Evolutionary conservation across 2,797 vertebrate genomes (phyloP).

Genomic region (Poliocrania exsul): DNA sequence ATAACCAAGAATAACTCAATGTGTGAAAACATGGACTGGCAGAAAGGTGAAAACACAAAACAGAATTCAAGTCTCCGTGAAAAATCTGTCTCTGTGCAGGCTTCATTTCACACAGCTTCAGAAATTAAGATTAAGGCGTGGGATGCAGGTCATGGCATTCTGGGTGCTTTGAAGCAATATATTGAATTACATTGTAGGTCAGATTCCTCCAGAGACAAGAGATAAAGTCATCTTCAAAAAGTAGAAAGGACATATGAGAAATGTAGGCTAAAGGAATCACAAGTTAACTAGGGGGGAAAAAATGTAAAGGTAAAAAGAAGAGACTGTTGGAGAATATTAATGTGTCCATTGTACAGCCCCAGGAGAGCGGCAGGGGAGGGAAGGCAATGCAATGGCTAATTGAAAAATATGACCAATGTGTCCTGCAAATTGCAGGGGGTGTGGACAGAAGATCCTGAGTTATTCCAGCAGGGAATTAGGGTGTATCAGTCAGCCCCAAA

Average conservation of each 20-base stretch:
- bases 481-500: not conserved
- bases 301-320: not conserved
- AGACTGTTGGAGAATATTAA: not conserved
- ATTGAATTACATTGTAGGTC: not conserved
- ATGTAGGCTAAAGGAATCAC: not conserved
- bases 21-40: not conserved
- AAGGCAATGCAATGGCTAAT: not conserved
- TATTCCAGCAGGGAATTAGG: not conserved
- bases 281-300: not conserved
- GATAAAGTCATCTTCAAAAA: not conserved
- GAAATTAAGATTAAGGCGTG: not conserved
- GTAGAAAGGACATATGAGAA: not conserved
- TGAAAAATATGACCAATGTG: accelerated
- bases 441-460: not conserved
- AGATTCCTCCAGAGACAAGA: not conserved
- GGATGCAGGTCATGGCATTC: not conserved
- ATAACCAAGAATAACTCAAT: not conserved
- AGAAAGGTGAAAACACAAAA: not conserved
- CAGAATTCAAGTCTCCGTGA: not conserved
- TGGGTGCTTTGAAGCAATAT: not conserved
- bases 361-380: not conserved
- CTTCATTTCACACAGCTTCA: not conserved
- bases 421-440: not conserved
- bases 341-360: not conserved
- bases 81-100: not conserved